phyloP scores from a whole-genome alignment of 2,797 vertebrate genomes.

The Borostomias antarcticus region DNA sequence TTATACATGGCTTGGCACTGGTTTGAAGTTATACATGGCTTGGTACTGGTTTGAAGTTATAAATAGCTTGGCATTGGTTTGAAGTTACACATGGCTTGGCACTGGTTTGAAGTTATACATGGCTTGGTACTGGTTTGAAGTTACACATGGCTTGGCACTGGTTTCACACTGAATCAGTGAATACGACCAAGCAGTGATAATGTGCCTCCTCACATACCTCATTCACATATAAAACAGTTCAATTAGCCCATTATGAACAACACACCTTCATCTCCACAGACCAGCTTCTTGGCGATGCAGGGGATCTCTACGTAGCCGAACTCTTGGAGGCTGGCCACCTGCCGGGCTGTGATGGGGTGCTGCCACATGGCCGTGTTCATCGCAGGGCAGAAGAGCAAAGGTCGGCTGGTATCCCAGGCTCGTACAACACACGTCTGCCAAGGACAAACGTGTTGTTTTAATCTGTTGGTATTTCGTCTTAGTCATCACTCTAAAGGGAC shows the following conservation, averaged over 20 bases:
- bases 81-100: no score
- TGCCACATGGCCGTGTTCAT: constrained; percentile 99
- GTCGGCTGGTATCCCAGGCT: constrained; percentile 89
- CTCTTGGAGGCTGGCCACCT: constrained; percentile 81
- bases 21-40: no score
- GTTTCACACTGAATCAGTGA: not conserved
- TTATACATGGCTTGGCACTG: no score
- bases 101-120: not conserved
- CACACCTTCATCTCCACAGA: constrained; percentile 96
- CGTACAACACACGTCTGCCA: constrained; percentile 91
- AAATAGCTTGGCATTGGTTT: not conserved
- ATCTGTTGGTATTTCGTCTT: no score
- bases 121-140: not conserved
- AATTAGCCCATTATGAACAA: not conserved
- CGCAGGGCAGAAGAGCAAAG: constrained; percentile 94
- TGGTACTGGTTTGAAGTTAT: not conserved
- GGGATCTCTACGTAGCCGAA: constrained; percentile 93
- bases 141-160: not conserved
- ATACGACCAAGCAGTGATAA: no score
- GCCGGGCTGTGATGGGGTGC: constrained; percentile 89
- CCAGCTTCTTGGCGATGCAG: constrained; percentile 89
- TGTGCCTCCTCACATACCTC: no score
- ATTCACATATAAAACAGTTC: not conserved
- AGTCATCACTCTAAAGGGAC: no score
- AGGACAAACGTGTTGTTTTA: no score